These are phyloP conservation scores for Thaumetopoea pityocampa DNA, from an alignment of 1,140 invertebrate genomes.

Conservation along the genomic window DNA sequence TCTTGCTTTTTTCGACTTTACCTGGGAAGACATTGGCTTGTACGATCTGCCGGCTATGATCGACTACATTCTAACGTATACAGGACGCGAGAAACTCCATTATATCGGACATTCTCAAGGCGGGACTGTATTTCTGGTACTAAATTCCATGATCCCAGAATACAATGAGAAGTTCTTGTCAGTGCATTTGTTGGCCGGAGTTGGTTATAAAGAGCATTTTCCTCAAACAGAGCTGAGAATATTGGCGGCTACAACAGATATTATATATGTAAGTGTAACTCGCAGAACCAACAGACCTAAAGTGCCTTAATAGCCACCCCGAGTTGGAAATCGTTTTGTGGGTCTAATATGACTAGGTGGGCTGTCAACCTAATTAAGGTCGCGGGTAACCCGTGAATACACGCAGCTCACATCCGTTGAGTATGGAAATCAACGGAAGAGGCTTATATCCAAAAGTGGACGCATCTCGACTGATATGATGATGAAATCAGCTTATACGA, in stretches of 20 bases:
- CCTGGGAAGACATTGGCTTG: constrained; percentile 79
- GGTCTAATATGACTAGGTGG: too few species aligned
- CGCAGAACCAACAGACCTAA: background rate
- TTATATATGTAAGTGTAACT: constrained; percentile 49
- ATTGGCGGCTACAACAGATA: constrained; percentile 26
- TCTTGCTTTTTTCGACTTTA: constrained; percentile 77
- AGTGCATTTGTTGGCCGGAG: constrained; percentile 49
- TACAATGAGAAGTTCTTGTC: constrained; percentile 74
- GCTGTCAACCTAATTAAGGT: too few species aligned
- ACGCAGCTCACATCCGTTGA: too few species aligned
- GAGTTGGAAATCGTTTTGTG: too few species aligned
- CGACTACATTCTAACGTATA: constrained; percentile 77
- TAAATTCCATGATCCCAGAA: constrained; percentile 74
- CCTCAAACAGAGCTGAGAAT: constrained; percentile 26
- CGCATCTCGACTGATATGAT: too few species aligned
- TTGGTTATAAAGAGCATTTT: constrained; percentile 51
- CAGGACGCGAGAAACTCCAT: constrained; percentile 67
- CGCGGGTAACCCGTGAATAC: too few species aligned
- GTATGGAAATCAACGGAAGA: too few species aligned
- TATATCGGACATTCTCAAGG: constrained; percentile 78
- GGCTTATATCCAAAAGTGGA: too few species aligned
- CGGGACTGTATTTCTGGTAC: constrained; percentile 76
- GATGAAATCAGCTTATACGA: too few species aligned
- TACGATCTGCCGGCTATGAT: constrained; percentile 82
- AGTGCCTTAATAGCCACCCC: too few species aligned